A percentile compares a stretch with the other conserved stretches of the same genome.
phyloP scores from a whole-genome alignment of 2,113 vertebrate species.

The Psilopsiagon aurifrons region DNA sequence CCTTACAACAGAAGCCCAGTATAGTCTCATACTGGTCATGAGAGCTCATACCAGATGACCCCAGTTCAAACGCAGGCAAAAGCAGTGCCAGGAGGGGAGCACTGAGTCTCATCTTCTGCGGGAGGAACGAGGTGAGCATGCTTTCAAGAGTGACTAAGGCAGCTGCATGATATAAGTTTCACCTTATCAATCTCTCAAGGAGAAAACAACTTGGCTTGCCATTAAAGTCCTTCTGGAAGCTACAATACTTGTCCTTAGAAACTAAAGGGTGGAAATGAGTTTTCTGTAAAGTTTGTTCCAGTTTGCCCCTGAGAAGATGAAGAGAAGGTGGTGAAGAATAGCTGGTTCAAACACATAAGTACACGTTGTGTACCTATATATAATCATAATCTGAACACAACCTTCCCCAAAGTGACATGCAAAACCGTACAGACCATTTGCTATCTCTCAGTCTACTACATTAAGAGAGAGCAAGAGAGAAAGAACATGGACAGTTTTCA shows the following conservation, averaged over 20 bases:
- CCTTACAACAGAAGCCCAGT: not conserved
- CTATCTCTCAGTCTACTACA: not conserved
- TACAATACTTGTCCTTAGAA: not conserved
- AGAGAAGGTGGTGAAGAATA: not conserved
- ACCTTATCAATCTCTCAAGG: not conserved
- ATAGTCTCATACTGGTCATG: not conserved
- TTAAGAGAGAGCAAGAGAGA: not conserved
- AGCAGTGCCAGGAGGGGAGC: not conserved
- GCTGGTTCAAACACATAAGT: not conserved
- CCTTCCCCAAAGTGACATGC: not conserved
- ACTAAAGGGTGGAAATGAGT: not conserved
- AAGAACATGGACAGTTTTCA: not conserved
- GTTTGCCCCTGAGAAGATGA: not conserved
- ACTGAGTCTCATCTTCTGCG: not conserved
- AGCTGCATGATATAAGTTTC: conserved; percentile 30
- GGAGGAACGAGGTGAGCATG: not conserved
- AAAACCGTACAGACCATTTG: not conserved
- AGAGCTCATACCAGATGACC: not conserved
- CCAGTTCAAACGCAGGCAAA: not conserved
- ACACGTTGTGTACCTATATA: rapidly evolving
- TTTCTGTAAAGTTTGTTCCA: not conserved
- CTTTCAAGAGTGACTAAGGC: not conserved
- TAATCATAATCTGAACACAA: not conserved
- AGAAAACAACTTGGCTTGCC: not conserved
- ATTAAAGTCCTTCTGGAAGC: not conserved